phyloP scores from a whole-genome alignment of 2,888 invertebrate genomes.

The Hyposoter didymator region DNA sequence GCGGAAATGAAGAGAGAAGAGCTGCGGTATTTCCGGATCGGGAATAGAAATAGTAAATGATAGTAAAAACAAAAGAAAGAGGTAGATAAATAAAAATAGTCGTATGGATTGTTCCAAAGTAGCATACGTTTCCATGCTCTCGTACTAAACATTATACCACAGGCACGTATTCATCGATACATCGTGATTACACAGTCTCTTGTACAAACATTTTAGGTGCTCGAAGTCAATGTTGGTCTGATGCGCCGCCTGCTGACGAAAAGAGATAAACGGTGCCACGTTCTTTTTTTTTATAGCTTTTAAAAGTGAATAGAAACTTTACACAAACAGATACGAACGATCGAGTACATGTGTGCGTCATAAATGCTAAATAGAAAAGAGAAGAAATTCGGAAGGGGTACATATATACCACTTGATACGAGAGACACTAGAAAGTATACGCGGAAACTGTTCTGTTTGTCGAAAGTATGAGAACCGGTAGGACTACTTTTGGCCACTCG shows the following conservation, averaged over 20 bases:
- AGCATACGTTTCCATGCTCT: conserved; percentile 7
- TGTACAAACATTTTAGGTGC: conserved; percentile 6
- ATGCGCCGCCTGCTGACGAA: not conserved
- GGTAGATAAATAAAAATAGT: conserved; percentile 17
- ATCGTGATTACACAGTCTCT: conserved; percentile 13
- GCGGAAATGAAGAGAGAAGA: conserved; percentile 24
- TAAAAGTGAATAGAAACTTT: not conserved
- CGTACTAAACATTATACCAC: conserved; percentile 7
- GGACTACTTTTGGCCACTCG: conserved; percentile 44
- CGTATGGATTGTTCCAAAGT: conserved; percentile 3
- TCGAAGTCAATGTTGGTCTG: not conserved
- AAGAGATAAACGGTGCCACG: not conserved
- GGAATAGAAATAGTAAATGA: conserved; percentile 29
- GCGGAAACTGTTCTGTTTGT: not conserved
- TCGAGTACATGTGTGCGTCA: not conserved
- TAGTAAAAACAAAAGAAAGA: not conserved
- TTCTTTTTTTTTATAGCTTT: not conserved
- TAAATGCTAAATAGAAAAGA: not conserved
- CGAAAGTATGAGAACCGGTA: conserved; percentile 5
- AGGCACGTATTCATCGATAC: conserved; percentile 21
- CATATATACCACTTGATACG: not conserved
- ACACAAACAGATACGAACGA: not conserved
- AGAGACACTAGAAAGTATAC: not conserved
- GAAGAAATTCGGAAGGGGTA: not conserved
- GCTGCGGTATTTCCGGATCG: conserved; percentile 4